Percentiles rank a stretch among this genome's conserved stretches.
Conservation (phyloP, 2,888 invertebrate genomes). For the Acrobasis suavella region DNA sequence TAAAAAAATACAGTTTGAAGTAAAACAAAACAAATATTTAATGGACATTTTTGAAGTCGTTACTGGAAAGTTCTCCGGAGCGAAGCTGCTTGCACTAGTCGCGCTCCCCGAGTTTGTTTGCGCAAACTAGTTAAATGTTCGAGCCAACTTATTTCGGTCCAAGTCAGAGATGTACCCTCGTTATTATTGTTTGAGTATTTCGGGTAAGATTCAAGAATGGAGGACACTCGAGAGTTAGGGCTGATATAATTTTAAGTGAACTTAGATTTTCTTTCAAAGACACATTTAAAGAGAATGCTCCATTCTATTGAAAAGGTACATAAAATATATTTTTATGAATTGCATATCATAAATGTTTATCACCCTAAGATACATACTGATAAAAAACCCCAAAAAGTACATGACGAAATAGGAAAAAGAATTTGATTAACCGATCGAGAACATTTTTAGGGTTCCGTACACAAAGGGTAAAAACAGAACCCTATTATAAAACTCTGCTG, state of each 20-base stretch:
- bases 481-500: no score
- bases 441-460: no score
- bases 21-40: slow-evolving; percentile 13
- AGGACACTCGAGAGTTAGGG: slow-evolving; percentile 27
- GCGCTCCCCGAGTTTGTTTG: slow-evolving; percentile 71
- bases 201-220: slow-evolving; percentile 39
- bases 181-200: slow-evolving; percentile 65
- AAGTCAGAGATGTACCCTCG: slow-evolving; percentile 60
- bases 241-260: slow-evolving; percentile 3
- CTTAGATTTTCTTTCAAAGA: background rate
- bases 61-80: slow-evolving; percentile 11
- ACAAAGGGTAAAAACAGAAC: no score
- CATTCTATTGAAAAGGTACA: background rate
- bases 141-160: slow-evolving; percentile 68
- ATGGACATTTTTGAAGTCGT: slow-evolving; percentile 21
- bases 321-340: no score
- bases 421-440: no score
- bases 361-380: no score
- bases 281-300: background rate
- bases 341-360: no score
- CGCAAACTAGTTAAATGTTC: slow-evolving; percentile 79
- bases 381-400: no score
- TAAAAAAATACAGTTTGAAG: slow-evolving; percentile 29
- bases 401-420: no score
- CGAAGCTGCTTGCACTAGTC: slow-evolving; percentile 45